These are phyloP conservation scores for Semibalanus balanoides DNA, from an alignment of 1,140 invertebrate genomes.

Conservation along the genomic window DNA sequence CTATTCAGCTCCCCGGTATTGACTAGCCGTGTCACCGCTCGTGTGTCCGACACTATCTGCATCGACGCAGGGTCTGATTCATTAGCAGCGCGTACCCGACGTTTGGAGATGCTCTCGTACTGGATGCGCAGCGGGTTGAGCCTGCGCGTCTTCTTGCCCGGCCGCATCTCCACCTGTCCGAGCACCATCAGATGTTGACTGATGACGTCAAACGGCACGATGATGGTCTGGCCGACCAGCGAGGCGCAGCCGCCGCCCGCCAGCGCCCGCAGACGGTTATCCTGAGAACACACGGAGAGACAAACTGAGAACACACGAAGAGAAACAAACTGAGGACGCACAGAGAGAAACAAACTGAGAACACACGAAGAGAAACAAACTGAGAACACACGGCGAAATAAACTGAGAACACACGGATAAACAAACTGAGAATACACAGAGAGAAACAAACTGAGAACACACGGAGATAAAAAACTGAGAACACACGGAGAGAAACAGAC, in stretches of 20 bases:
- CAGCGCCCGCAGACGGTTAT: slow-evolving; percentile 25
- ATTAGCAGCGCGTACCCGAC: slow-evolving; percentile 9
- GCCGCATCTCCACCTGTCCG: slow-evolving; percentile 32
- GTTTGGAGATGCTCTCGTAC: slow-evolving; percentile 38
- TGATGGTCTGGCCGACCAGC: slow-evolving; percentile 82
- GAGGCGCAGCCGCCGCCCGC: slow-evolving; percentile 69
- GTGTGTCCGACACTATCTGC: too few relatives aligned
- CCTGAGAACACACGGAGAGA: slow-evolving; percentile 4
- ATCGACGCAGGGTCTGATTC: too few relatives aligned
- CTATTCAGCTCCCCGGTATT: too few relatives aligned
- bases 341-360: neutral
- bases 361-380: neutral
- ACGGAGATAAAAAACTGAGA: neutral
- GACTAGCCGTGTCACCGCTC: too few relatives aligned
- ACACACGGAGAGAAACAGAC: neutral
- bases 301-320: neutral
- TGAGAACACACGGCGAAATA: neutral
- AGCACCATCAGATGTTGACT: slow-evolving; percentile 95
- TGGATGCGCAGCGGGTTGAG: slow-evolving; percentile 29
- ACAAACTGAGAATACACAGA: neutral
- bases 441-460: neutral
- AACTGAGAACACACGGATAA: neutral
- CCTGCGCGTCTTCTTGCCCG: slow-evolving; percentile 15
- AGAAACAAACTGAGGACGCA: too few relatives aligned
- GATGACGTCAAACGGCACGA: slow-evolving; percentile 90